Evolutionary conservation across 2,888 invertebrate genomes (phyloP).

Genomic region (Hyppa rectilinea): DNA sequence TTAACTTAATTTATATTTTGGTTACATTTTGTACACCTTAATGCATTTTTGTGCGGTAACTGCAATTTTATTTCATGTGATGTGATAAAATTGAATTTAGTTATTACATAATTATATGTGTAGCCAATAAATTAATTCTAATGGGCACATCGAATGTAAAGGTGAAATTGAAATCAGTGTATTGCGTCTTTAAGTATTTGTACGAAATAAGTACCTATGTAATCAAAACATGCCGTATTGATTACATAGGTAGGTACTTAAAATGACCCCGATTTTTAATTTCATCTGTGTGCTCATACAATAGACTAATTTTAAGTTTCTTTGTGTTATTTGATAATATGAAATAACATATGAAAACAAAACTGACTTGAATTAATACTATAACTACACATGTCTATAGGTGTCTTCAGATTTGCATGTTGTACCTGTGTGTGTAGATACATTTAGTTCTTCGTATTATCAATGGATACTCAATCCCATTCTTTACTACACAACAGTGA

Average conservation of each 20-base stretch:
- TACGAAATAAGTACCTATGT: background rate
- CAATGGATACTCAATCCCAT: background rate
- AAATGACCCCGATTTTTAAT: constrained; percentile 38
- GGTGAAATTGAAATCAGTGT: constrained; percentile 47
- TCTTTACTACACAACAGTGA: background rate
- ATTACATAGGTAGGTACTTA: constrained; percentile 7
- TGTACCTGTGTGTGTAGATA: background rate
- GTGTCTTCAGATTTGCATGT: constrained; percentile 3
- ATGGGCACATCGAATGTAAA: constrained; percentile 53
- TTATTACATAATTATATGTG: constrained; percentile 50
- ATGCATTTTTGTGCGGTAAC: constrained; percentile 66
- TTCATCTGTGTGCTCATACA: constrained; percentile 55
- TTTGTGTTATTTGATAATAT: constrained; percentile 51
- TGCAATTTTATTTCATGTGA: constrained; percentile 68
- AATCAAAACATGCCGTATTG: constrained; percentile 5
- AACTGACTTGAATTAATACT: constrained; percentile 39
- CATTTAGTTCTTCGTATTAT: constrained; percentile 11
- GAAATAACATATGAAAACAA: constrained; percentile 46
- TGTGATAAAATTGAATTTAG: constrained; percentile 69
- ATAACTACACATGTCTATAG: constrained; percentile 15
- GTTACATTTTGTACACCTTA: constrained; percentile 65
- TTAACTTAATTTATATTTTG: constrained; percentile 64
- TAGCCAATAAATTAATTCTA: constrained; percentile 63
- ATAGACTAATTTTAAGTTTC: constrained; percentile 42
- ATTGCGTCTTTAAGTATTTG: constrained; percentile 5